Evolutionary conservation across 1,140 invertebrate species (phyloP).

Genomic region (Phortica variegata): DNA sequence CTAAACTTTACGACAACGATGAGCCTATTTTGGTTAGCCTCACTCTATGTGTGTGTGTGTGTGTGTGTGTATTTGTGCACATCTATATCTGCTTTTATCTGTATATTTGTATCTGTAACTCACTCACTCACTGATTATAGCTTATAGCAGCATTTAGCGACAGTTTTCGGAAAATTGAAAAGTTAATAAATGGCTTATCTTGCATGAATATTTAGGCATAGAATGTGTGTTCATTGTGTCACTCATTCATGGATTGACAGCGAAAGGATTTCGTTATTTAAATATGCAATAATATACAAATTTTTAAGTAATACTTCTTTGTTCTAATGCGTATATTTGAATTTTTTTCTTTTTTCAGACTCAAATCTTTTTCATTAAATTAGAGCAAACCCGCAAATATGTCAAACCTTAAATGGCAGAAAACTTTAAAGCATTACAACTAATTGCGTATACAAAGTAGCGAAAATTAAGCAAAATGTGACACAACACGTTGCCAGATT

Average conservation of each 20-base stretch:
- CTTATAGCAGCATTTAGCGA: conserved; percentile 47
- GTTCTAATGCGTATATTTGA: too few relatives aligned
- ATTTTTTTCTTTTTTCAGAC: too few relatives aligned
- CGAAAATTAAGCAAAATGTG: conserved; percentile 32
- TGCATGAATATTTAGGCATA: too few relatives aligned
- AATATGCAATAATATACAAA: too few relatives aligned
- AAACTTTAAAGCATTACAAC: conserved; percentile 47
- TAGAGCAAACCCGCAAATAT: neutral
- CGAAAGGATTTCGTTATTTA: too few relatives aligned
- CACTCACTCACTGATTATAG: conserved; percentile 19
- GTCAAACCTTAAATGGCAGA: conserved; percentile 23
- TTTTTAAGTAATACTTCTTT: too few relatives aligned
- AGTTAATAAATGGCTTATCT: conserved; percentile 55
- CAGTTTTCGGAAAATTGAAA: conserved; percentile 21
- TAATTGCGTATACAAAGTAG: conserved; percentile 35
- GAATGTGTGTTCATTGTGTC: conserved; percentile 54
- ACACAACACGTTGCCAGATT: neutral
- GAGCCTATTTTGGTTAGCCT: conserved; percentile 16
- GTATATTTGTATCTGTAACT: conserved; percentile 39
- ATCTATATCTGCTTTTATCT: conserved; percentile 22
- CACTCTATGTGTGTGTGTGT: neutral
- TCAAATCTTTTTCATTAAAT: too few relatives aligned
- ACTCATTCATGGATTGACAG: conserved; percentile 7
- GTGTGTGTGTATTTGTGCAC: conserved; percentile 21
- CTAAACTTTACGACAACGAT: conserved; percentile 20